Evolutionary conservation across 2,888 invertebrate species (phyloP).

Genomic region (Eurytoma californica): DNA sequence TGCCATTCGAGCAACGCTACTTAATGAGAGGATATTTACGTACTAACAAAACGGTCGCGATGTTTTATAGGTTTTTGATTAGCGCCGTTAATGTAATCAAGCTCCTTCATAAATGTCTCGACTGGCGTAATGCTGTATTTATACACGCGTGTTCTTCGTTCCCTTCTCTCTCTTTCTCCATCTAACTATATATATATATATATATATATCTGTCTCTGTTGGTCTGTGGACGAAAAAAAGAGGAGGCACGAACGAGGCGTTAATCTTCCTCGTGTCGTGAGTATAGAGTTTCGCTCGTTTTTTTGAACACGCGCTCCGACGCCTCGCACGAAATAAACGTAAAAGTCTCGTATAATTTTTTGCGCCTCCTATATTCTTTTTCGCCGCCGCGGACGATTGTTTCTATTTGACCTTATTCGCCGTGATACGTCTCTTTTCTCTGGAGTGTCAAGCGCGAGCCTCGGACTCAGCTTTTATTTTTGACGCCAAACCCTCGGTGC

Average conservation of each 20-base stretch:
- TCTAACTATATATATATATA: no score
- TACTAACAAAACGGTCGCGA: slow-evolving; percentile 15
- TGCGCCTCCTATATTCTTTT: neutral
- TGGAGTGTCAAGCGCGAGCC: neutral
- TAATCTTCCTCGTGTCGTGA: neutral
- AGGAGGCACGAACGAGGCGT: neutral
- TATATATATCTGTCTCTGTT: no score
- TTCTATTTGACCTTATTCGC: no score
- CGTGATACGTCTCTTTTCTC: neutral
- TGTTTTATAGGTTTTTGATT: slow-evolving; percentile 37
- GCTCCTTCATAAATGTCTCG: slow-evolving; percentile 4
- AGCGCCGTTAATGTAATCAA: slow-evolving; percentile 9
- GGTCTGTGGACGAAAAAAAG: neutral
- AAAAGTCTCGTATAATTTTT: slow-evolving; percentile 1
- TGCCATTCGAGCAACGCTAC: slow-evolving; percentile 23
- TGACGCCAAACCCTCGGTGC: neutral
- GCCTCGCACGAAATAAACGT: neutral
- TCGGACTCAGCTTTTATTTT: neutral
- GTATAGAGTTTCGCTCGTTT: neutral
- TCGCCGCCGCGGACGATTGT: neutral
- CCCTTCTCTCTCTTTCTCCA: no score
- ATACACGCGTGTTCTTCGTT: neutral
- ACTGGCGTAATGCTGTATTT: neutral
- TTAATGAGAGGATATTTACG: slow-evolving; percentile 45
- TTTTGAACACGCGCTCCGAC: neutral